A percentile compares a stretch with the other conserved stretches of the same genome.
phyloP scores from a whole-genome alignment of 2,888 invertebrate genomes.

The Coremacera marginata region DNA sequence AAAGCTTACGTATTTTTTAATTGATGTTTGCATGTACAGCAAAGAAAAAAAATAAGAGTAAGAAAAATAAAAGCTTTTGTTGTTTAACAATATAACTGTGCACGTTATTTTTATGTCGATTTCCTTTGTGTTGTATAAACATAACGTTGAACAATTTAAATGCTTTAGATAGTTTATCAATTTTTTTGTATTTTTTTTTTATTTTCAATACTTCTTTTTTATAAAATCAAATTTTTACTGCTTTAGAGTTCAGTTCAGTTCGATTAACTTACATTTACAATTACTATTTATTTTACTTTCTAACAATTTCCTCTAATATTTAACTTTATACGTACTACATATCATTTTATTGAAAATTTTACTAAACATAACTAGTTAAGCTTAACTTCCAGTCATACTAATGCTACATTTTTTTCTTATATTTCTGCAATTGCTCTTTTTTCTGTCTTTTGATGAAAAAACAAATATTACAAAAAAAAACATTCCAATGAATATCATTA shows the following conservation, averaged over 20 bases:
- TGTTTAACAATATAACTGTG: slow-evolving; percentile 10
- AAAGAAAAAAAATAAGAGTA: neutral
- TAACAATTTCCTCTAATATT: neutral
- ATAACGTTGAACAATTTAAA: neutral
- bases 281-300: neutral
- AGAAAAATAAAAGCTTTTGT: slow-evolving; percentile 8
- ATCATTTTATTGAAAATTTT: neutral
- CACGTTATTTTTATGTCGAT: slow-evolving; percentile 17
- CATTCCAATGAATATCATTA: slow-evolving; percentile 9
- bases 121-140: slow-evolving; percentile 11
- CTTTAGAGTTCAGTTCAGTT: neutral
- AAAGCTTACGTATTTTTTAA: neutral
- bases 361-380: neutral
- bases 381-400: slow-evolving; percentile 21
- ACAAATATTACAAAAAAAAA: neutral
- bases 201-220: neutral
- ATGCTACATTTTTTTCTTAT: slow-evolving; percentile 28
- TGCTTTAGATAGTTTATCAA: slow-evolving; percentile 3
- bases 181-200: neutral
- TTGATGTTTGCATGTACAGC: slow-evolving; percentile 16
- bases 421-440: slow-evolving; percentile 28
- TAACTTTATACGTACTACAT: neutral
- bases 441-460: slow-evolving; percentile 8
- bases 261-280: neutral
- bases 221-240: neutral